Evolutionary conservation across 1,140 invertebrate genomes (phyloP).

Genomic region (Drosophila yakuba): DNA sequence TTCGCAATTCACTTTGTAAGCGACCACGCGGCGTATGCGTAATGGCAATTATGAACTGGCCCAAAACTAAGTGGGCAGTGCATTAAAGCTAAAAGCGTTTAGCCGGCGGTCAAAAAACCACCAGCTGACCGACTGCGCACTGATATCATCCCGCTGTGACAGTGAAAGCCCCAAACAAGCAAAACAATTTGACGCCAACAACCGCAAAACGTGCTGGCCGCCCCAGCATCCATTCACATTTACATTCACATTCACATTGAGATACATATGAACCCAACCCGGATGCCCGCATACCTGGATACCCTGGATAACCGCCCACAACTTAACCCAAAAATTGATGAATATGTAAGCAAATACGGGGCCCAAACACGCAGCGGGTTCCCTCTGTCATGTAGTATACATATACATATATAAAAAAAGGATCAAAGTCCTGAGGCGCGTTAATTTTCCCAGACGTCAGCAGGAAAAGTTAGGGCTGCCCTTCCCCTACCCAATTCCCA

Average conservation of each 20-base stretch:
- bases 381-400: background rate
- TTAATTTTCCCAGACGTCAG: slow-evolving; percentile 78
- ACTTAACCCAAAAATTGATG: slow-evolving; percentile 82
- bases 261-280: background rate
- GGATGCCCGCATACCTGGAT: background rate
- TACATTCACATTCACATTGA: background rate
- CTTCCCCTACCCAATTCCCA: background rate
- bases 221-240: slow-evolving; percentile 7
- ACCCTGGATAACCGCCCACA: slow-evolving; percentile 51
- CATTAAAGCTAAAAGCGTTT: slow-evolving; percentile 80
- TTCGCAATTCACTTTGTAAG: slow-evolving; percentile 48
- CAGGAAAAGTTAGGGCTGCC: slow-evolving; percentile 65
- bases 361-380: slow-evolving; percentile 63
- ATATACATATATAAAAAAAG: slow-evolving; percentile 50
- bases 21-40: slow-evolving; percentile 71
- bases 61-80: slow-evolving; percentile 41
- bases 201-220: slow-evolving; percentile 71
- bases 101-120: slow-evolving; percentile 58
- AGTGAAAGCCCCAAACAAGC: slow-evolving; percentile 75
- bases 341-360: slow-evolving; percentile 79
- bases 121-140: slow-evolving; percentile 56
- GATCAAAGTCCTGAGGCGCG: slow-evolving; percentile 79
- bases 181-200: slow-evolving; percentile 80
- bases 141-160: slow-evolving; percentile 73
- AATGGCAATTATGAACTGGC: slow-evolving; percentile 74